Percentiles rank a stretch among this genome's conserved stretches.
phyloP scores from a whole-genome alignment of 2,797 vertebrate genomes.

The Meda fulgida region DNA sequence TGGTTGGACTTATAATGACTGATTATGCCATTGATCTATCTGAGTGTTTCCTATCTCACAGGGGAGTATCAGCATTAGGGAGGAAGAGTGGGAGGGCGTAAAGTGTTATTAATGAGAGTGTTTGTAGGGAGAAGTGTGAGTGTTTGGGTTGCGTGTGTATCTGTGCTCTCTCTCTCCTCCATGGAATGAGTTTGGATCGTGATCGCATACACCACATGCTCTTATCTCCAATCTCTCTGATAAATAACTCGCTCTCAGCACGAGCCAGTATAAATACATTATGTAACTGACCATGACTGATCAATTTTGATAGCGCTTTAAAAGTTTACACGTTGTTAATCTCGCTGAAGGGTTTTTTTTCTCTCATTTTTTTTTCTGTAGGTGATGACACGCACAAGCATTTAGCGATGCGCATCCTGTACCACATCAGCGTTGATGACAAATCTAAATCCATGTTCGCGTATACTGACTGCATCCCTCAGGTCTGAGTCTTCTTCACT shows the following conservation, averaged over 20 bases:
- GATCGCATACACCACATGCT: conserved; percentile 59
- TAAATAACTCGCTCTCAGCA: conserved; percentile 21
- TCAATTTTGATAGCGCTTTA: conserved; percentile 61
- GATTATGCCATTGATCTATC: conserved; percentile 46
- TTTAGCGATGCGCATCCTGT: conserved; percentile 90
- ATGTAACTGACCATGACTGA: conserved; percentile 80
- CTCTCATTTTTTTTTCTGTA: conserved; percentile 63
- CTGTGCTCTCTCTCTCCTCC: conserved; percentile 25
- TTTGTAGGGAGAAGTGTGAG: conserved; percentile 12
- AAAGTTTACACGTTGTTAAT: background rate
- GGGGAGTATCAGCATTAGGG: conserved; percentile 23
- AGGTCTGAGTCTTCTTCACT: conserved; percentile 75
- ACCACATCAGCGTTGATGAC: conserved; percentile 95
- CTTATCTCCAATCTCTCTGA: conserved; percentile 66
- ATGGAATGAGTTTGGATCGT: conserved; percentile 63
- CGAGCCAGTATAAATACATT: conserved; percentile 71
- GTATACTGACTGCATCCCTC: conserved; percentile 92
- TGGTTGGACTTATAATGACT: conserved; percentile 45
- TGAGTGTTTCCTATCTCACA: conserved; percentile 42
- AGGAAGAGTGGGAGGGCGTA: conserved; percentile 7
- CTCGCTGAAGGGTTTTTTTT: background rate
- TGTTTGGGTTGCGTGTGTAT: conserved; percentile 21
- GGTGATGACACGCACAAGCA: conserved; percentile 90
- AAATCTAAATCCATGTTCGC: conserved; percentile 94
- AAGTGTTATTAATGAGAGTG: conserved; percentile 50